These are phyloP conservation scores for Rotaria socialis DNA, from an alignment of 2,888 invertebrate genomes.

Conservation along the genomic window DNA sequence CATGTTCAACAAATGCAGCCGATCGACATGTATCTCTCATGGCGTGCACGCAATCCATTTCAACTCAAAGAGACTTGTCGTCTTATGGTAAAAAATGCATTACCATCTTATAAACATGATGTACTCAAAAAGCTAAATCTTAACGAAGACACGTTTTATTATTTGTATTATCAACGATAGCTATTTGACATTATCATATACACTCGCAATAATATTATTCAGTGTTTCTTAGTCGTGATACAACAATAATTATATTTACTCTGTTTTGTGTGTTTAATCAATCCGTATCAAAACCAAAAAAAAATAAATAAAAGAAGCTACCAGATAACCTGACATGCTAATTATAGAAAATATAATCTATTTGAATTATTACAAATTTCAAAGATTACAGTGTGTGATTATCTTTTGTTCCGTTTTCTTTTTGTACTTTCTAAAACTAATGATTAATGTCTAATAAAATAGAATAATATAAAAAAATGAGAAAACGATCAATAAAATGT, in stretches of 20 bases:
- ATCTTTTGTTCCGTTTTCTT: background rate
- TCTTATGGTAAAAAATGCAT: background rate
- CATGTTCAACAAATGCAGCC: constrained; percentile 27
- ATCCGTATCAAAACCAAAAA: background rate
- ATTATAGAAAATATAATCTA: background rate
- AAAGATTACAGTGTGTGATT: background rate
- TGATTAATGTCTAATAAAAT: background rate
- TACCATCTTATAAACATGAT: background rate
- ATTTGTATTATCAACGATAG: constrained; percentile 37
- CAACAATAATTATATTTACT: background rate
- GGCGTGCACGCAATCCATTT: constrained; percentile 33
- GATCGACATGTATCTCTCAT: constrained; percentile 10
- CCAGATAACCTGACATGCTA: background rate
- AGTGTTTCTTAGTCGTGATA: constrained; percentile 15
- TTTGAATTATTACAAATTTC: background rate
- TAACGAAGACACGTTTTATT: background rate
- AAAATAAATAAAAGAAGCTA: background rate
- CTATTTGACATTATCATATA: background rate
- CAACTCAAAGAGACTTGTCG: constrained; percentile 21
- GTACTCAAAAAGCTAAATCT: constrained; percentile 29
- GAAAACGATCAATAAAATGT: background rate
- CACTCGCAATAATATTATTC: background rate
- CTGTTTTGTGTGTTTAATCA: background rate
- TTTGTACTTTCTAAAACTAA: background rate
- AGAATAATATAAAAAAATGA: background rate